These are phyloP conservation scores for Drosophila setosimentum DNA, from an alignment of 2,888 invertebrate species.

Conservation along the genomic window DNA sequence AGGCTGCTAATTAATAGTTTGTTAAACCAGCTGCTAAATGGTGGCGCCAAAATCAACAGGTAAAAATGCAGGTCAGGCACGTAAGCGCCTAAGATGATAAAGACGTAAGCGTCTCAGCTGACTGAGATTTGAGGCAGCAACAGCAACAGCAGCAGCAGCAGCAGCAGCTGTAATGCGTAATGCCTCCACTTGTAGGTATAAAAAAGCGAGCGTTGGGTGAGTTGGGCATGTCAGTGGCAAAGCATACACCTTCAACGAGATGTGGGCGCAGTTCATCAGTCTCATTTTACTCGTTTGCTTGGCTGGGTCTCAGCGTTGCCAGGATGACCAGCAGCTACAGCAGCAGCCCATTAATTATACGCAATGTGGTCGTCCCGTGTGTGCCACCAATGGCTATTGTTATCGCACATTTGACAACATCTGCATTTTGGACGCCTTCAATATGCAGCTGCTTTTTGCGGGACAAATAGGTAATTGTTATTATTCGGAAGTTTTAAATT, in stretches of 20 bases:
- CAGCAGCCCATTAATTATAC: background rate
- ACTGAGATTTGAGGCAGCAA: slow-evolving; percentile 8
- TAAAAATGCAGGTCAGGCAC: slow-evolving; percentile 31
- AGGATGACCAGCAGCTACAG: slow-evolving; percentile 2
- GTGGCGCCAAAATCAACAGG: slow-evolving; percentile 13
- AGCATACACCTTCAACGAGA: slow-evolving; percentile 11
- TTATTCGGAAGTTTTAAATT: background rate
- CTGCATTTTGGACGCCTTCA: slow-evolving; percentile 24
- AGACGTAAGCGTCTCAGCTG: slow-evolving; percentile 5
- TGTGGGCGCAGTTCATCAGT: slow-evolving; percentile 23
- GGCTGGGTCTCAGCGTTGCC: slow-evolving; percentile 32
- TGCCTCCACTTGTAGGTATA: slow-evolving; percentile 12
- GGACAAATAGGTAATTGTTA: slow-evolving; percentile 26
- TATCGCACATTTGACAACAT: slow-evolving; percentile 34
- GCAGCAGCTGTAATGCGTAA: slow-evolving; percentile 8
- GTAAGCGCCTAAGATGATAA: slow-evolving; percentile 32
- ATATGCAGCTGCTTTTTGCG: slow-evolving; percentile 28
- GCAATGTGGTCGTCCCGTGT: slow-evolving; percentile 34
- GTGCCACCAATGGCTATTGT: slow-evolving; percentile 42
- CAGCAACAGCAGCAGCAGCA: slow-evolving; percentile 1
- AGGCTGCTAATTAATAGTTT: background rate
- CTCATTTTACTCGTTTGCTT: slow-evolving; percentile 1
- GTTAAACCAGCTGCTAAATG: slow-evolving; percentile 1
- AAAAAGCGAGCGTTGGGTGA: slow-evolving; percentile 36
- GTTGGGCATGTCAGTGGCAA: slow-evolving; percentile 20